phyloP scores from a whole-genome alignment of 2,888 invertebrate species.

The Drosophila meridiana region DNA sequence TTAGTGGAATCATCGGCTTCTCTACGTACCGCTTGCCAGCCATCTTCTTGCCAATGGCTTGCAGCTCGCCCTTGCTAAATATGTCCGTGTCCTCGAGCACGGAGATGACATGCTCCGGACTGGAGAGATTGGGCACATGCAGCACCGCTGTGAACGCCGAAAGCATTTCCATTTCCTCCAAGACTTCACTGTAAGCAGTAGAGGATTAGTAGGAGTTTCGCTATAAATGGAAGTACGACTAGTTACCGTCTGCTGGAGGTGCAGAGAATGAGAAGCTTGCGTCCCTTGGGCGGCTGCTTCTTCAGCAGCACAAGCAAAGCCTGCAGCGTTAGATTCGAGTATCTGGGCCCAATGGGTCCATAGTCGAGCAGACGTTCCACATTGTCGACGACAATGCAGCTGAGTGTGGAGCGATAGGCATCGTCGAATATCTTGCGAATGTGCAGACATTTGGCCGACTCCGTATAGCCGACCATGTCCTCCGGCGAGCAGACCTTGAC shows the following conservation, averaged over 20 bases:
- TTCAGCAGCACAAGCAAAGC: conserved; percentile 96
- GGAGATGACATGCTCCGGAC: conserved; percentile 92
- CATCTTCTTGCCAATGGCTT: conserved; percentile 90
- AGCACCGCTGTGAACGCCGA: conserved; percentile 96
- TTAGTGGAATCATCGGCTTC: not conserved
- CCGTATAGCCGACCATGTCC: conserved; percentile 98
- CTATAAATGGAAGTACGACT: no score
- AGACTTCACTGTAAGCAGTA: conserved; percentile 89
- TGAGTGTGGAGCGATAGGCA: conserved; percentile 98
- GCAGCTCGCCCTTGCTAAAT: conserved; percentile 91
- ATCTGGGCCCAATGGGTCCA: conserved; percentile 98
- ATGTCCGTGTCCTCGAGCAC: conserved; percentile 93
- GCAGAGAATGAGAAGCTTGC: conserved; percentile 96
- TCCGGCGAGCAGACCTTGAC: conserved; percentile 98
- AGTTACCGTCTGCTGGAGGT: conserved; percentile 95
- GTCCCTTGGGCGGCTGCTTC: conserved; percentile 96
- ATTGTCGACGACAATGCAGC: conserved; percentile 98
- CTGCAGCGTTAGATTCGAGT: conserved; percentile 98
- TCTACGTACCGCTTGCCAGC: conserved; percentile 90
- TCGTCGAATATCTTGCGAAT: conserved; percentile 99
- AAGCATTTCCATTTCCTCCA: conserved; percentile 98
- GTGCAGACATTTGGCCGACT: conserved; percentile 96
- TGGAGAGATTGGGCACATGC: conserved; percentile 96
- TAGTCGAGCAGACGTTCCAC: conserved; percentile 98
- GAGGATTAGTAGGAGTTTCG: not conserved